Evolutionary conservation across 2,113 vertebrate genomes (phyloP).

Genomic region (Crotalus tigris): DNA sequence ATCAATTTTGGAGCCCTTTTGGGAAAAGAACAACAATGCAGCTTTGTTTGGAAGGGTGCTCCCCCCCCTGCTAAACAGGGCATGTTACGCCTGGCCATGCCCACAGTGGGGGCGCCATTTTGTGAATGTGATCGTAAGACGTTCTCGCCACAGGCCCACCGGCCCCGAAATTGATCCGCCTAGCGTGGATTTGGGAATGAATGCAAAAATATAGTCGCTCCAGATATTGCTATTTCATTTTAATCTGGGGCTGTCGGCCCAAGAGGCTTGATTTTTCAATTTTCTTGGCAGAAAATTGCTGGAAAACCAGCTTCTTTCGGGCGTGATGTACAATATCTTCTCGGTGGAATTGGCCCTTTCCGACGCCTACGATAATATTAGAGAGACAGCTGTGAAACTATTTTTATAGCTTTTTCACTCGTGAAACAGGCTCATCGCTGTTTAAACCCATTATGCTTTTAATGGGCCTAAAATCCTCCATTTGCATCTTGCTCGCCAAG

Average conservation of each 20-base stretch:
- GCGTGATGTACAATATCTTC: neutral
- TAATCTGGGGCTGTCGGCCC: neutral
- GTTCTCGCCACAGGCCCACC: neutral
- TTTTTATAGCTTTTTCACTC: neutral
- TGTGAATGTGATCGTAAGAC: neutral
- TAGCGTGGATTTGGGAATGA: neutral
- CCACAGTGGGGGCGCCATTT: neutral
- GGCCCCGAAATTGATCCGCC: neutral
- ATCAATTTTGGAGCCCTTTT: neutral
- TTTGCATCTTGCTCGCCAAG: neutral
- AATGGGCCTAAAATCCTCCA: neutral
- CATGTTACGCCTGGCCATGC: neutral
- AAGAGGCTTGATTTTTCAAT: neutral
- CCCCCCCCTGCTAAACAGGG: neutral
- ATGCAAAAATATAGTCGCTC: neutral
- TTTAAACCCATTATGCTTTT: neutral
- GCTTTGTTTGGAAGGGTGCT: neutral
- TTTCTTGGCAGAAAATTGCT: neutral
- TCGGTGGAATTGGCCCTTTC: neutral
- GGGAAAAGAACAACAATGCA: neutral
- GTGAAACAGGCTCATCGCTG: neutral
- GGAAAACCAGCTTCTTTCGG: neutral
- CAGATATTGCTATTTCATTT: neutral
- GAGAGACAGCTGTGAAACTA: constrained; percentile 17
- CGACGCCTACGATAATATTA: neutral